phyloP scores from a whole-genome alignment of 2,888 invertebrate species.

The Drosophila pseudotalamancana region DNA sequence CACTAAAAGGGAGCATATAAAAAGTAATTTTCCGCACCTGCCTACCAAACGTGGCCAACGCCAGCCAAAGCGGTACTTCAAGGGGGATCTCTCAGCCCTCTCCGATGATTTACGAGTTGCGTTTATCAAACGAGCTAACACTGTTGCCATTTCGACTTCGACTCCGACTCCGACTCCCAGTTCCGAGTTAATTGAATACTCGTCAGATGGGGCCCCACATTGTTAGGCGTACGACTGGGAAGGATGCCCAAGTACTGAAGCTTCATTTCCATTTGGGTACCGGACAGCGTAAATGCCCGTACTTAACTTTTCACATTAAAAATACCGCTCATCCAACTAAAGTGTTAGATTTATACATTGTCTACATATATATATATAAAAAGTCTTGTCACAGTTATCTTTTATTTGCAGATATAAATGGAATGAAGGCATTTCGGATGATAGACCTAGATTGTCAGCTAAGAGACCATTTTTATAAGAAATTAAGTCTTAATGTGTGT shows the following conservation, averaged over 20 bases:
- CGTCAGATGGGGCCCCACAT: constrained; percentile 40
- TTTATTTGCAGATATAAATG: constrained; percentile 2
- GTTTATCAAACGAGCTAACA: constrained; percentile 61
- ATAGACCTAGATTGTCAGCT: too few relatives aligned
- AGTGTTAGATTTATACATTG: constrained; percentile 3
- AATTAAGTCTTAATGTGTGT: neutral
- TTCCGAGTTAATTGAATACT: constrained; percentile 67
- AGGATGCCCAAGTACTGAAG: constrained; percentile 28
- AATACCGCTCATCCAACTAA: constrained; percentile 3
- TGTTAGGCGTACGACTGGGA: constrained; percentile 15
- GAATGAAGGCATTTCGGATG: neutral
- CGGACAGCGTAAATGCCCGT: constrained; percentile 36
- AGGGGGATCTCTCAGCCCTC: constrained; percentile 46
- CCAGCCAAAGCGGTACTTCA: constrained; percentile 64
- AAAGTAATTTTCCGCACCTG: constrained; percentile 83
- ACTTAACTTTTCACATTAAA: constrained; percentile 19
- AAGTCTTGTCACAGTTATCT: constrained; percentile 13
- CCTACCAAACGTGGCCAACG: constrained; percentile 66
- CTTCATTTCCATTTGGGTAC: constrained; percentile 16
- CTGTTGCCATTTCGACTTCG: constrained; percentile 45
- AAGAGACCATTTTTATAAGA: neutral
- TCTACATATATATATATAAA: constrained; percentile 5
- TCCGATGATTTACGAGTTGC: constrained; percentile 68
- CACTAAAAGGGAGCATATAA: constrained; percentile 81
- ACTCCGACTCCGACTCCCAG: constrained; percentile 5